phyloP scores from a whole-genome alignment of 2,888 invertebrate species.

The Colostygia pectinataria region DNA sequence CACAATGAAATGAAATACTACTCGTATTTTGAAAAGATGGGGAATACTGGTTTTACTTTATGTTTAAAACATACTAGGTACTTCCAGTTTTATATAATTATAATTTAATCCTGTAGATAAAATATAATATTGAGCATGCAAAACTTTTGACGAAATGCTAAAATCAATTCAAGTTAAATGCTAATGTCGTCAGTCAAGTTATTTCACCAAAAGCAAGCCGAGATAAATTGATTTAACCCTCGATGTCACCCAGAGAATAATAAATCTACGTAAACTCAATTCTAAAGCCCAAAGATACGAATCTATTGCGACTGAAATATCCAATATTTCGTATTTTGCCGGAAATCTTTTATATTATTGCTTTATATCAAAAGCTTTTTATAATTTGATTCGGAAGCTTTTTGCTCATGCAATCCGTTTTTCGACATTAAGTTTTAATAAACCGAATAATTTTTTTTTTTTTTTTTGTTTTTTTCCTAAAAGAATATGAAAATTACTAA shows the following conservation, averaged over 20 bases:
- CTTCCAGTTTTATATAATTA: too few species aligned
- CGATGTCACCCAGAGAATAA: constrained; percentile 26
- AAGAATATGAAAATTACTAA: too few species aligned
- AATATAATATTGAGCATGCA: neutral
- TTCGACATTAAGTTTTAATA: neutral
- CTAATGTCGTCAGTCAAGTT: constrained; percentile 11
- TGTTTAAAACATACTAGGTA: too few species aligned
- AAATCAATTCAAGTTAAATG: constrained; percentile 11
- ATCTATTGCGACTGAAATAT: constrained; percentile 15
- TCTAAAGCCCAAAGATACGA: constrained; percentile 11
- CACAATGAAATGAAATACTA: too few species aligned
- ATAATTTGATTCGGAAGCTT: constrained; percentile 14
- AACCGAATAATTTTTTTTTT: too few species aligned
- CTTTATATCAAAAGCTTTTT: constrained; percentile 18
- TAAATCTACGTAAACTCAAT: constrained; percentile 30
- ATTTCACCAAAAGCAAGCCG: constrained; percentile 22
- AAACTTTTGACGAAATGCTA: constrained; percentile 8
- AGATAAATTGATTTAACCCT: constrained; percentile 27
- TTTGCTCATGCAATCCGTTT: constrained; percentile 10
- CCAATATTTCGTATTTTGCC: constrained; percentile 3
- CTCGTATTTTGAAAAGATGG: too few species aligned
- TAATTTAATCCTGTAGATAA: too few species aligned
- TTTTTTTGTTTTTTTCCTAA: too few species aligned
- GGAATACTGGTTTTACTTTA: too few species aligned
- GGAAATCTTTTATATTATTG: constrained; percentile 6